phyloP scores from a whole-genome alignment of 2,888 invertebrate genomes.

The Trisateles emortualis region DNA sequence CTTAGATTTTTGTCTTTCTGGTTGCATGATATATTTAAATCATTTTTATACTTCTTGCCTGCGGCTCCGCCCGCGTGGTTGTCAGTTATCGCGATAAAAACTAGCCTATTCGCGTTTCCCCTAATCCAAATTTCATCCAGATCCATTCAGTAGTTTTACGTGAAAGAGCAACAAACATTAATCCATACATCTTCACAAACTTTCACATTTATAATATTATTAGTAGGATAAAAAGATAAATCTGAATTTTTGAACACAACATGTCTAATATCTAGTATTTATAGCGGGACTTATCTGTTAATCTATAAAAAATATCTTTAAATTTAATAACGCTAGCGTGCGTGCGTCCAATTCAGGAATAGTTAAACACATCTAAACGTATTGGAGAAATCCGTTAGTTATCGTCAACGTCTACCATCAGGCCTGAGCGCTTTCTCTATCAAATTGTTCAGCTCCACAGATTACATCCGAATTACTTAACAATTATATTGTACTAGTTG shows the following conservation, averaged over 20 bases:
- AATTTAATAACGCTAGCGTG: conserved; percentile 58
- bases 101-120: no score
- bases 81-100: no score
- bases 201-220: no score
- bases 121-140: no score
- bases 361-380: conserved; percentile 49
- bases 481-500: conserved; percentile 15
- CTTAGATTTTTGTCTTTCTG: no score
- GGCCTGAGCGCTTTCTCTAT: conserved; percentile 63
- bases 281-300: conserved; percentile 37
- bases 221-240: no score
- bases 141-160: no score
- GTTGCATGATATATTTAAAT: no score
- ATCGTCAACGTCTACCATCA: conserved; percentile 54
- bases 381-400: conserved; percentile 70
- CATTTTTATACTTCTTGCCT: no score
- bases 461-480: conserved; percentile 52
- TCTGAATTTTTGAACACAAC: conserved; percentile 16
- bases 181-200: no score
- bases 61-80: no score
- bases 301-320: conserved; percentile 34
- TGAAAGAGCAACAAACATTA: no score
- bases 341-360: conserved; percentile 56
- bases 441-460: conserved; percentile 55
- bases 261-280: conserved; percentile 30